These are phyloP conservation scores for Anastatus disparis DNA, from an alignment of 1,140 invertebrate species.

Conservation along the genomic window DNA sequence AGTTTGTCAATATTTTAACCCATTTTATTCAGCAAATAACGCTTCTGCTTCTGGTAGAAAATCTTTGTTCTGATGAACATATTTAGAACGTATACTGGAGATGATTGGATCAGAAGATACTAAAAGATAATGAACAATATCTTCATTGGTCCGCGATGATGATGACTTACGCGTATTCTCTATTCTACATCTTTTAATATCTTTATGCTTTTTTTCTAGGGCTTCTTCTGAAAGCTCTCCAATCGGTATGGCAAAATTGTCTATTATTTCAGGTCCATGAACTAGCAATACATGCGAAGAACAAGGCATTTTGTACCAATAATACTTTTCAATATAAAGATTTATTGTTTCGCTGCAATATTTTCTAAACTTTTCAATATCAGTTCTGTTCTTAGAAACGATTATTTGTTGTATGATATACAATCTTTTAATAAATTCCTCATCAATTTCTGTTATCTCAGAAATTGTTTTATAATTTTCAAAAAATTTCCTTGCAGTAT, in stretches of 20 bases:
- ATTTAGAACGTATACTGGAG: too few species aligned
- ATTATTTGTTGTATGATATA: background rate
- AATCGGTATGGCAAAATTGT: background rate
- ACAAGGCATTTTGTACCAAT: background rate
- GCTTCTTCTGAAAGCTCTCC: background rate
- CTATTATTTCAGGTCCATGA: background rate
- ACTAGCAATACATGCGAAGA: background rate
- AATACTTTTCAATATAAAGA: too few species aligned
- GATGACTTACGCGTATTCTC: slow-evolving; percentile 20
- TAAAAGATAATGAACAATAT: slow-evolving; percentile 6
- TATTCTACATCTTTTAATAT: background rate
- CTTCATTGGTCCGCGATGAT: background rate
- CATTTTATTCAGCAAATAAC: too few species aligned
- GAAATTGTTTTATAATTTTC: slow-evolving; percentile 13
- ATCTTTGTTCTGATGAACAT: too few species aligned
- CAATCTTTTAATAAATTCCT: background rate
- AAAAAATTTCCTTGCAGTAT: slow-evolving; percentile 44
- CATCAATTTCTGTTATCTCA: background rate
- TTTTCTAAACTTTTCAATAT: background rate
- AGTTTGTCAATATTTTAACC: too few species aligned
- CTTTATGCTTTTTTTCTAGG: background rate
- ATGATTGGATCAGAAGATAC: slow-evolving; percentile 8
- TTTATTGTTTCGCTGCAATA: background rate
- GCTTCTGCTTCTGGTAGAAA: too few species aligned
- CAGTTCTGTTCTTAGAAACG: background rate